A percentile compares a stretch with the other conserved stretches of the same genome.
Conservation (phyloP, 37 sponge, comb jelly and placozoan genomes). For the Theonella swinhoei region DNA sequence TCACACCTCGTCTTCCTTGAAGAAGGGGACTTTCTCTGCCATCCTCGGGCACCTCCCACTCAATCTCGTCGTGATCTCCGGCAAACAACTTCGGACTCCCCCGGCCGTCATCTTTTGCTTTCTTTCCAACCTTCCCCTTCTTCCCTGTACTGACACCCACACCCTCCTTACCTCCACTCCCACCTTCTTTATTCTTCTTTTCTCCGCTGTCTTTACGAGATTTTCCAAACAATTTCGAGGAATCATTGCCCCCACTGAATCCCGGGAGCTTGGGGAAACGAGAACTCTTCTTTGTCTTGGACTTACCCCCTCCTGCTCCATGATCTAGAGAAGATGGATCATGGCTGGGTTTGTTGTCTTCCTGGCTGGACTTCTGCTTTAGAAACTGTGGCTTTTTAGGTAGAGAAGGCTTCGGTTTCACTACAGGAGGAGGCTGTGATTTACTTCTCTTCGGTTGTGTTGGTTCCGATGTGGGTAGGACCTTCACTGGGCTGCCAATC, state of each 20-base stretch:
- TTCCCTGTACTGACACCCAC: not conserved
- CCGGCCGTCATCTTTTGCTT: not conserved
- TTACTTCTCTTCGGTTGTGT: not conserved
- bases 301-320: not conserved
- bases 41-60: not conserved
- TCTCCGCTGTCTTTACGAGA: too few species aligned
- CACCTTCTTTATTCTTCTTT: not conserved
- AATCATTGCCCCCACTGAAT: not conserved
- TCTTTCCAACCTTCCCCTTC: not conserved
- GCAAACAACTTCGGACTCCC: not conserved
- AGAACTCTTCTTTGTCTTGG: not conserved
- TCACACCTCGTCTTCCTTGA: not conserved
- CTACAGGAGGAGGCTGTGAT: not conserved
- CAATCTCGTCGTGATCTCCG: not conserved
- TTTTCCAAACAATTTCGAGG: too few species aligned
- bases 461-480: not conserved
- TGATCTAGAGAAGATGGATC: not conserved
- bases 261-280: not conserved
- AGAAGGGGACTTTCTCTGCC: not conserved
- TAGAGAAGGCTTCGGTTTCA: not conserved
- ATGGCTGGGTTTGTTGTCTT: not conserved
- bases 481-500: not conserved
- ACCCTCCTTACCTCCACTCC: not conserved
- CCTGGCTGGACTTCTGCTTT: not conserved
- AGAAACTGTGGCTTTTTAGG: not conserved